Conservation (phyloP, 2,888 invertebrate species). For the Drosophila merina region DNA sequence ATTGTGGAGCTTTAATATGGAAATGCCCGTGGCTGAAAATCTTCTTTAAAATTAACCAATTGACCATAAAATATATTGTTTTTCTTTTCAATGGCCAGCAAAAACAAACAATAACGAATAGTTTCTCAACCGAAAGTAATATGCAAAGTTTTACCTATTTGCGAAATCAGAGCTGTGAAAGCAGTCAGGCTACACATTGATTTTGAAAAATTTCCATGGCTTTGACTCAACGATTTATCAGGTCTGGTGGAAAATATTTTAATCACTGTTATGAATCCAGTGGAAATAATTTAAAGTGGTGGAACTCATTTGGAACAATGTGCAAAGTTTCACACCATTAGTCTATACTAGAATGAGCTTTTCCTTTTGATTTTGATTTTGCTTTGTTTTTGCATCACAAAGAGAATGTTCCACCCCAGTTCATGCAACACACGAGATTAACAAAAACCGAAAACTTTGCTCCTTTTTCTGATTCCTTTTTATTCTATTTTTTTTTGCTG, state of each 20-base stretch:
- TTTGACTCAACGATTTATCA: conserved; percentile 9
- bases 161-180: conserved; percentile 24
- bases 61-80: conserved; percentile 19
- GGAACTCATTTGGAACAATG: neutral
- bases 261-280: conserved; percentile 15
- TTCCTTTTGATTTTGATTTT: neutral
- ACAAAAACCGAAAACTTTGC: conserved; percentile 22
- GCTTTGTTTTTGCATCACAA: conserved; percentile 12
- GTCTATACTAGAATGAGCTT: conserved; percentile 14
- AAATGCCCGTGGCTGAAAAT: neutral
- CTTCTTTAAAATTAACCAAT: conserved; percentile 32
- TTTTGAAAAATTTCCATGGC: conserved; percentile 14
- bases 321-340: conserved; percentile 11
- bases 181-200: conserved; percentile 26
- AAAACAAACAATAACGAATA: conserved; percentile 28
- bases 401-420: conserved; percentile 34
- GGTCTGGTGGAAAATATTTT: conserved; percentile 14
- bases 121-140: conserved; percentile 21
- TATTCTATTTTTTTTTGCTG: neutral
- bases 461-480: neutral
- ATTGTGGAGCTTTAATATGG: conserved; percentile 21
- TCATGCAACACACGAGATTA: conserved; percentile 14
- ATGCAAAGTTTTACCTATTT: conserved; percentile 9
- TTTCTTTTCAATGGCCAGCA: conserved; percentile 12
- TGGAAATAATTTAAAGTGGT: conserved; percentile 9